These are phyloP conservation scores for Punctoribates punctum DNA, from an alignment of 2,888 invertebrate genomes.

Conservation along the genomic window DNA sequence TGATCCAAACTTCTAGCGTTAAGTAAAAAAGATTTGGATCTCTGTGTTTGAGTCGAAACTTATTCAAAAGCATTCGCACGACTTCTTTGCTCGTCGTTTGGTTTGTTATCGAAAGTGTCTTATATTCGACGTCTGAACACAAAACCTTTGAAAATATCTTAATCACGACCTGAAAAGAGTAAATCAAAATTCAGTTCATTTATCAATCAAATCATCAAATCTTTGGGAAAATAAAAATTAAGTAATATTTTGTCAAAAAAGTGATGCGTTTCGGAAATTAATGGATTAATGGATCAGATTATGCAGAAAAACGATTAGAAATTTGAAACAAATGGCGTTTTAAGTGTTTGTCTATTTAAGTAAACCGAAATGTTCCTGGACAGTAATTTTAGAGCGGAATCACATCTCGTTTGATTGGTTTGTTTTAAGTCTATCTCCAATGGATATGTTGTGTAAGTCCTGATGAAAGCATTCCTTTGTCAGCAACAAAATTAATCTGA, in stretches of 20 bases:
- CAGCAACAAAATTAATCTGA: background rate
- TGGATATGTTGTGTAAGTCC: background rate
- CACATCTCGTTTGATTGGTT: constrained; percentile 11
- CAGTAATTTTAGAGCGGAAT: constrained; percentile 8
- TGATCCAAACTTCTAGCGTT: constrained; percentile 87
- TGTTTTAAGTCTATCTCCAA: background rate
- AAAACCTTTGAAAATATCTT: constrained; percentile 85
- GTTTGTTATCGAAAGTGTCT: constrained; percentile 83
- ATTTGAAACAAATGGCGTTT: background rate
- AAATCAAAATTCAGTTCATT: background rate
- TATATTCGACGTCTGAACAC: constrained; percentile 90
- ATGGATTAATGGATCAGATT: background rate
- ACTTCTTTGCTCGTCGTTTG: constrained; percentile 83
- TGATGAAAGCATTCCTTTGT: constrained; percentile 6
- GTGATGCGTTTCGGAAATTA: background rate
- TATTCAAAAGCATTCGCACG: constrained; percentile 74
- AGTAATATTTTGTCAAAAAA: background rate
- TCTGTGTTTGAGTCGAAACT: constrained; percentile 84
- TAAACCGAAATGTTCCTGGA: background rate
- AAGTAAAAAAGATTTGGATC: constrained; percentile 89
- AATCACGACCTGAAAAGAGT: constrained; percentile 45
- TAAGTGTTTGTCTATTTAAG: background rate
- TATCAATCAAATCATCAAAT: background rate
- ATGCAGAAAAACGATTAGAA: constrained; percentile 1
- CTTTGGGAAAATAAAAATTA: background rate